Conservation (phyloP, 2,888 invertebrate genomes). For the Drosophila flavopinicola region DNA sequence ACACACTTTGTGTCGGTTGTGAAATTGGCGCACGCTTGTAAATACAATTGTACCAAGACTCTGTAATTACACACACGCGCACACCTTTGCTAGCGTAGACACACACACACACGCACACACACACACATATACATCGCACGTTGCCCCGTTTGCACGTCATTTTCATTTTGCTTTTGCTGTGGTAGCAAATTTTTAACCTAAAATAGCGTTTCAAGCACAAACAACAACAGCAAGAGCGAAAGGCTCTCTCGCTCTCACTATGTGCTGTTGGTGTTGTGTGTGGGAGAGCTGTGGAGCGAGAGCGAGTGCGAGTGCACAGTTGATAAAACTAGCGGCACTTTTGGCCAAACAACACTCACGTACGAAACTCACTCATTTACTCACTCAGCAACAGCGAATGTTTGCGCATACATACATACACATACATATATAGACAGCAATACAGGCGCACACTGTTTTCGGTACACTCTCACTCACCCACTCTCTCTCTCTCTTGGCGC, state of each 20-base stretch:
- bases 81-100: too few species aligned
- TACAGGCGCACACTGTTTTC: neutral
- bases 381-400: slow-evolving; percentile 45
- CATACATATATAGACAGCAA: slow-evolving; percentile 3
- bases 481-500: slow-evolving; percentile 19
- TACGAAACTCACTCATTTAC: slow-evolving; percentile 17
- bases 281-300: slow-evolving; percentile 37
- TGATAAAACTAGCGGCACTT: slow-evolving; percentile 72
- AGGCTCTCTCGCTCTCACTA: slow-evolving; percentile 3
- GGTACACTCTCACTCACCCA: slow-evolving; percentile 32
- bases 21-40: slow-evolving; percentile 28
- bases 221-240: slow-evolving; percentile 42
- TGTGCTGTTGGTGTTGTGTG: slow-evolving; percentile 10
- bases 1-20: slow-evolving; percentile 30
- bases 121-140: slow-evolving; percentile 7
- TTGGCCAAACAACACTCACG: slow-evolving; percentile 60
- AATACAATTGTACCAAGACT: slow-evolving; percentile 21
- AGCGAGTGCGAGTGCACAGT: slow-evolving; percentile 58
- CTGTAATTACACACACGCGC: slow-evolving; percentile 23
- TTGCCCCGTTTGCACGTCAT: slow-evolving; percentile 45
- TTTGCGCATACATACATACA: slow-evolving; percentile 35
- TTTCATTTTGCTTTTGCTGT: slow-evolving; percentile 47
- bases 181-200: slow-evolving; percentile 72
- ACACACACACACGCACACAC: slow-evolving; percentile 10
- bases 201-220: slow-evolving; percentile 65